Base-by-base conservation (phyloP, 2,797 vertebrate species). In the Trematomus bernacchii region DNA sequence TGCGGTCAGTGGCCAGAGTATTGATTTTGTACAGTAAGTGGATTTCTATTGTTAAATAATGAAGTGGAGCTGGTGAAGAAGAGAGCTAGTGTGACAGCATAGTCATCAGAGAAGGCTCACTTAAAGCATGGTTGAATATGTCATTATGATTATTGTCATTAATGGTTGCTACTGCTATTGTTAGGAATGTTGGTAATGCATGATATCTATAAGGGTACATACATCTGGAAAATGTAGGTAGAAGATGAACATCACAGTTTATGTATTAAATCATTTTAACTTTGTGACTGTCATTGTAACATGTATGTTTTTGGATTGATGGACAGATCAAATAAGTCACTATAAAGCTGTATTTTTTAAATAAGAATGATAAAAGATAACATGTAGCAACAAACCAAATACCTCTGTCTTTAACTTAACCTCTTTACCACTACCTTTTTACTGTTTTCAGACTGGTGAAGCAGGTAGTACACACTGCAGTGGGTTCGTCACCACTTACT, bases 21-120 rank as follows among this genome's bases (percentile, higher is more conserved):
- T 84, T 1, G 52, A 83, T 76, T 81, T 66, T 14, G 15, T 77
- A 47, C 69, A 69, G 79, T 78, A 53, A 66, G 55, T 71, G 16
- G 42, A 53, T 57, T 57, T 71, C 50, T 16, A n/a, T 66, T 67
- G 71, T 69, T 61, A 48, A 79, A 71, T 57, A 66, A 68, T 74
- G 37, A 73, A 67, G 63, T 73, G 19, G 65, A 80, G 37, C 50
- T 4, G 19, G 51, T 33, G 8, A 50, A 50, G 58, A 64, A 70
- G 33, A 37, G 33, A 76, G 30, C 18, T 33, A 42, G 52, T 37
- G 30, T 53, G 67, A 58, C 77, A 65, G 63, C 11, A 27, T 47
- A 77, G 82, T 73, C 19, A 68, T 82, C 59, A 51, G 43, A 37
- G 61, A 46, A 18, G 43, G 21, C 16, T 69, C 10, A 71, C 6